Base-by-base conservation (phyloP, 2,113 vertebrate species). In the Limnothrissa miodon region DNA sequence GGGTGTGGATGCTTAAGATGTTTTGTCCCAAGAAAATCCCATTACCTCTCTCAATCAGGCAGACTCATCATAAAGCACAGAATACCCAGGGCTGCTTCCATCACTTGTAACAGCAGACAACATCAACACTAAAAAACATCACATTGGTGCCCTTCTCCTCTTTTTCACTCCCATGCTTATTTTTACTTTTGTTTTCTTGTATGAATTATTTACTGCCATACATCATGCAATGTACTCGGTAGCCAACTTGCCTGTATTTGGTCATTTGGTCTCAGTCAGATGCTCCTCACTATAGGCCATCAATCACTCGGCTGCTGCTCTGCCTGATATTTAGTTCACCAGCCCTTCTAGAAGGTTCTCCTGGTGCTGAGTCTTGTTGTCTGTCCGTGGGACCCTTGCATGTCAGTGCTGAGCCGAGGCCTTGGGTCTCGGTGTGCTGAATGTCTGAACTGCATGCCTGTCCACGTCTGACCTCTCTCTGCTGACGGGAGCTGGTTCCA, bases 331-430 rank as follows among this genome's bases (percentile, higher is more conserved):
- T 74, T 74, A 36, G 66, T 36, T 74, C 66, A 74, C 66, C 66
- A 74, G 66, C 66, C 66, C 66, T 19, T 74, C 66, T 36, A 74
- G 66, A 74, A 74, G 66, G 66, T 39, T 39, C 66, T 17, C 11
- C 33, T 74, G 66, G 66, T 74, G 66, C 66, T 74, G 11, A 74
- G 66, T 33, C 66, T 74, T 74, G 62, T 70, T 70, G 66, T 74
- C 15, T 17, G 29, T 74, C 66, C 66, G 15, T 15, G 66, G 66
- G 25, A 33, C 9, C 66, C 66, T 33, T 74, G 66, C 66, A 74
- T 74, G 66, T 74, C 66, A 74, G 66, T 36, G 66, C 66, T 36
- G 66, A 74, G 66, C 66, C 15, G 66, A 74, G 66, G 66, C 29
- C 66, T 15, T 36, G 66, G 66, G 13, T 33, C 66, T 74, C 66